Evolutionary conservation across 2,797 vertebrate species (phyloP).

Genomic region (Varecia variegata): DNA sequence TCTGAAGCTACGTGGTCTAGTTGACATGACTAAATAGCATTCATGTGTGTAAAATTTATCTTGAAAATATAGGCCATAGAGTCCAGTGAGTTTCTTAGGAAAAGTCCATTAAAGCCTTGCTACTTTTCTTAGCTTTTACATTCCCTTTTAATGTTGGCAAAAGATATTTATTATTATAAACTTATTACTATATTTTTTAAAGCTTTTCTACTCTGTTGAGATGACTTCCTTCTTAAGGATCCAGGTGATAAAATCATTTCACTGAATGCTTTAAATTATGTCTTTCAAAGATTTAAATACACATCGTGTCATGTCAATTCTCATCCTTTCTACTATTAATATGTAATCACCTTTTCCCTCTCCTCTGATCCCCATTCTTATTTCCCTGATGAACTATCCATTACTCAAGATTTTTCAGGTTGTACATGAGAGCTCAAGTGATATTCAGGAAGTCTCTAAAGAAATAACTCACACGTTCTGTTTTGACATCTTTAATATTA

Average conservation of each 20-base stretch:
- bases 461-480: neutral
- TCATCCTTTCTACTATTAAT: neutral
- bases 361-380: neutral
- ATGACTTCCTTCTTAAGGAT: neutral
- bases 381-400: neutral
- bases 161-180: neutral
- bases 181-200: neutral
- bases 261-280: neutral
- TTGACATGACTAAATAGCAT: neutral
- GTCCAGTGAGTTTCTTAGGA: neutral
- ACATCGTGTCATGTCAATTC: neutral
- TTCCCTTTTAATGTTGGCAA: neutral
- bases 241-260: neutral
- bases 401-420: neutral
- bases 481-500: neutral
- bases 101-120: neutral
- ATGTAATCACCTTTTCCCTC: neutral
- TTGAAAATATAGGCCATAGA: neutral
- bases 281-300: slow-evolving; percentile 7
- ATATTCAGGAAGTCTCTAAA: neutral
- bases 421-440: neutral
- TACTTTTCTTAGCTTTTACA: neutral
- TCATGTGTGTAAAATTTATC: neutral
- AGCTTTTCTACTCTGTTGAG: neutral
- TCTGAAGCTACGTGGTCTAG: neutral